Conservation (phyloP, 2,113 vertebrate species). For the Centrocercus urophasianus region DNA sequence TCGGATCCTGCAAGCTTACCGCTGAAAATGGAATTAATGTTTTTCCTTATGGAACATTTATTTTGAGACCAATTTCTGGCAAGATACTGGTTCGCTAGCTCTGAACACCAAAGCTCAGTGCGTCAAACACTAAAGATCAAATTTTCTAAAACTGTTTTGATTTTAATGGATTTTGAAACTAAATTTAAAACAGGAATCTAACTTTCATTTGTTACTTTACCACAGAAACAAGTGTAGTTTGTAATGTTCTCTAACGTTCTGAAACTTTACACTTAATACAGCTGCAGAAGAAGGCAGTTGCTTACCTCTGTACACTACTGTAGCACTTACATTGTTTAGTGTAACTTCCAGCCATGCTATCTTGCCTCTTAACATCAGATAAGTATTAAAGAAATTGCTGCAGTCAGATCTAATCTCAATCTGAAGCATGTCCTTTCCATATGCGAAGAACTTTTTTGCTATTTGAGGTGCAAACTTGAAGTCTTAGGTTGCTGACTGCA, state of each 20-base stretch:
- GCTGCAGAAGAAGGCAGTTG: constrained; percentile 22
- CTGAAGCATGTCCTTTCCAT: constrained; percentile 3
- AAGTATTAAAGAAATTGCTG: neutral
- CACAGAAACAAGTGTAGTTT: neutral
- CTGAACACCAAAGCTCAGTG: constrained; percentile 60
- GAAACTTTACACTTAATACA: constrained; percentile 66
- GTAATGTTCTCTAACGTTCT: constrained; percentile 47
- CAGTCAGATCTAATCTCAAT: neutral
- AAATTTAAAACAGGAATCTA: neutral
- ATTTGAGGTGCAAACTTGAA: neutral
- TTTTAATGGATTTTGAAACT: constrained; percentile 50
- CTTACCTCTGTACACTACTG: constrained; percentile 33
- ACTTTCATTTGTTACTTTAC: neutral
- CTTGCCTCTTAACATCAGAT: constrained; percentile 35
- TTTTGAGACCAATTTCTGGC: constrained; percentile 40
- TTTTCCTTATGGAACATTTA: constrained; percentile 89
- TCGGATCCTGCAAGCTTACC: constrained; percentile 82
- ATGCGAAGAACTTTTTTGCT: neutral
- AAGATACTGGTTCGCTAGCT: constrained; percentile 25
- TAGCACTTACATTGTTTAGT: constrained; percentile 36
- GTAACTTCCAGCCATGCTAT: constrained; percentile 57
- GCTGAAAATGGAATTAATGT: constrained; percentile 90
- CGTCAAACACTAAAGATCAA: constrained; percentile 63
- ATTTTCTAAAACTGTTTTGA: constrained; percentile 39
- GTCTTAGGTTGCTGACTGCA: neutral